A percentile compares a stretch with the other conserved stretches of the same genome.
Evolutionary conservation across 2,797 vertebrate species (phyloP).

Genomic region (Eospalax fontanierii): DNA sequence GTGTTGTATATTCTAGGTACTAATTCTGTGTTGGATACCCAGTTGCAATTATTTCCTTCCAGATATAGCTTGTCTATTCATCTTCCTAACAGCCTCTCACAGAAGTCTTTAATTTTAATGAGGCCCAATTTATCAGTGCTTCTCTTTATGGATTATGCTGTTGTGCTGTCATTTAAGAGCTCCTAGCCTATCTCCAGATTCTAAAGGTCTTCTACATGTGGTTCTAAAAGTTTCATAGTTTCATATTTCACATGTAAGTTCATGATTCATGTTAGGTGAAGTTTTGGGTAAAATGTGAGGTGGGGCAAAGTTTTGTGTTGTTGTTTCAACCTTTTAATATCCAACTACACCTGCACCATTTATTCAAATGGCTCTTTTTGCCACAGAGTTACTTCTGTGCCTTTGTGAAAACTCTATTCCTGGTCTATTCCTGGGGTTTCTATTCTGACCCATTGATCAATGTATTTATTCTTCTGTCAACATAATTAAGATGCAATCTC

Average conservation of each 20-base stretch:
- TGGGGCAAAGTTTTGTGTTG: not conserved
- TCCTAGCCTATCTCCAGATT: not conserved
- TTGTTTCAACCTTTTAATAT: not conserved
- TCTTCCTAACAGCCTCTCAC: not conserved
- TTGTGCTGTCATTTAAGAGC: not conserved
- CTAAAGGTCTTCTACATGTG: not conserved
- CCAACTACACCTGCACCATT: not conserved
- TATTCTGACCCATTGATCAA: not conserved
- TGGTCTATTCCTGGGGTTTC: constrained; percentile 1
- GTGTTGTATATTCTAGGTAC: not conserved
- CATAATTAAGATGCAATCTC: constrained; percentile 32
- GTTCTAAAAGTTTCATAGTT: constrained; percentile 36
- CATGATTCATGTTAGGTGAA: not conserved
- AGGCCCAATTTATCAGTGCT: constrained; percentile 21
- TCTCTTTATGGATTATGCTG: not conserved
- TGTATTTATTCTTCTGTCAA: not conserved
- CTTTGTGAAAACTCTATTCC: constrained; percentile 28
- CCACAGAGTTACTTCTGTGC: not conserved
- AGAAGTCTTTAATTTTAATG: constrained; percentile 11
- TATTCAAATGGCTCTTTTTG: constrained; percentile 10
- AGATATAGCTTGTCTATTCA: not conserved
- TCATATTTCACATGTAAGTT: not conserved
- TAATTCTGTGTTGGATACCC: not conserved
- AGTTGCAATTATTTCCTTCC: not conserved
- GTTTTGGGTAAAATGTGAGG: not conserved